These are phyloP conservation scores for Crax fasciolata DNA, from an alignment of 2,797 vertebrate species.

Conservation along the genomic window DNA sequence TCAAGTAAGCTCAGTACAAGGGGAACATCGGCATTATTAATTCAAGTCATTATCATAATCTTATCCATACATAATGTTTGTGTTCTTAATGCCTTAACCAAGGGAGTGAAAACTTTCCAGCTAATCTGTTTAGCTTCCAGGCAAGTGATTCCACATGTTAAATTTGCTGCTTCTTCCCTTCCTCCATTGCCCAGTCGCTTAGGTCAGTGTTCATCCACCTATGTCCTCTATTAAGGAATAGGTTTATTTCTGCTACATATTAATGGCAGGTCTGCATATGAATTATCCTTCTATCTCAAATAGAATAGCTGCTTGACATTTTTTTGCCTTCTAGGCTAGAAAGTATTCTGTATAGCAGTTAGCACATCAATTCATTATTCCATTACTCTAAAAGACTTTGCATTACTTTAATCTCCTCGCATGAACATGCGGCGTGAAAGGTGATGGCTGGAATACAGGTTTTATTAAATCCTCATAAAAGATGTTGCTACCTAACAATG, in stretches of 20 bases:
- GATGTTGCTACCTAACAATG: background rate
- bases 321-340: background rate
- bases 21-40: conserved; percentile 29
- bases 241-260: conserved; percentile 26
- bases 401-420: background rate
- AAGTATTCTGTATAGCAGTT: background rate
- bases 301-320: conserved; percentile 15
- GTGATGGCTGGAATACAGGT: background rate
- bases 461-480: conserved; percentile 32
- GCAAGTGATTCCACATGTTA: conserved; percentile 34
- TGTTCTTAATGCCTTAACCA: conserved; percentile 44
- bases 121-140: conserved; percentile 33
- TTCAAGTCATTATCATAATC: background rate
- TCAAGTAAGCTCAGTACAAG: conserved; percentile 7
- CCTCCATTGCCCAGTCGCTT: background rate
- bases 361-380: conserved; percentile 26
- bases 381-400: conserved; percentile 27
- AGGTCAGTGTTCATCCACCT: conserved; percentile 1
- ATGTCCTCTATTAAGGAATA: background rate
- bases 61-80: conserved; percentile 8
- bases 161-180: conserved; percentile 20
- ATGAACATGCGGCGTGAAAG: conserved; percentile 32
- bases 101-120: conserved; percentile 48
- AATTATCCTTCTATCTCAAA: background rate
- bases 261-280: background rate